Conservation (phyloP, 2,113 vertebrate species). For the Trematomus loennbergii region DNA sequence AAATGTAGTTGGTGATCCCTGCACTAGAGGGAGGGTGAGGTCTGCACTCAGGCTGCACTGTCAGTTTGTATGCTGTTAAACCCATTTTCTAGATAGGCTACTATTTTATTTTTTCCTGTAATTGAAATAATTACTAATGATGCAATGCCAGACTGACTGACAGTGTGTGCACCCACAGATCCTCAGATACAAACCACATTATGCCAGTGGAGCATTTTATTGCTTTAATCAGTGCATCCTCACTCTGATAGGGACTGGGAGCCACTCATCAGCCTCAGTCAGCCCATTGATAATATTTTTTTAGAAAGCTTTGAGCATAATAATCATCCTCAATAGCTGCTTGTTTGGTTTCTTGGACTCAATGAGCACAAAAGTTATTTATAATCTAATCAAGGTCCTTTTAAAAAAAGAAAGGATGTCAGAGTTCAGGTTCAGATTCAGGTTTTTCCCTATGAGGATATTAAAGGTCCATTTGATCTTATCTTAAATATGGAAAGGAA, state of each 20-base stretch:
- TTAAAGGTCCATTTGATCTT: too few relatives aligned
- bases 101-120: not conserved
- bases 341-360: not conserved
- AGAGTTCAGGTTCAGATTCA: conserved; percentile 3
- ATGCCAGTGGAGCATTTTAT: conserved; percentile 9
- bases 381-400: conserved; percentile 5
- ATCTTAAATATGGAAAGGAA: not conserved
- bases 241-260: not conserved
- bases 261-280: conserved; percentile 1
- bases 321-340: conserved; percentile 17
- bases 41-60: not conserved
- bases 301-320: not conserved
- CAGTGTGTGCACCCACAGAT: not conserved
- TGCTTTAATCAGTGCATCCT: conserved; percentile 13
- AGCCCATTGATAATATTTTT: not conserved
- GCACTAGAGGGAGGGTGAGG: conserved; percentile 46
- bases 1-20: too few relatives aligned
- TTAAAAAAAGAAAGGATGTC: not conserved
- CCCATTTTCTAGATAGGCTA: not conserved
- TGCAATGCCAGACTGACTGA: not conserved
- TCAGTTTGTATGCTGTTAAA: not conserved
- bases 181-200: not conserved
- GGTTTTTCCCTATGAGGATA: not conserved
- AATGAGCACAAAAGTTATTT: not conserved
- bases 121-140: not conserved